Evolutionary conservation across 2,888 invertebrate genomes (phyloP), one percentile per base, ranked within the genome.

Genomic region (Tenthredo distinguenda): DNA sequence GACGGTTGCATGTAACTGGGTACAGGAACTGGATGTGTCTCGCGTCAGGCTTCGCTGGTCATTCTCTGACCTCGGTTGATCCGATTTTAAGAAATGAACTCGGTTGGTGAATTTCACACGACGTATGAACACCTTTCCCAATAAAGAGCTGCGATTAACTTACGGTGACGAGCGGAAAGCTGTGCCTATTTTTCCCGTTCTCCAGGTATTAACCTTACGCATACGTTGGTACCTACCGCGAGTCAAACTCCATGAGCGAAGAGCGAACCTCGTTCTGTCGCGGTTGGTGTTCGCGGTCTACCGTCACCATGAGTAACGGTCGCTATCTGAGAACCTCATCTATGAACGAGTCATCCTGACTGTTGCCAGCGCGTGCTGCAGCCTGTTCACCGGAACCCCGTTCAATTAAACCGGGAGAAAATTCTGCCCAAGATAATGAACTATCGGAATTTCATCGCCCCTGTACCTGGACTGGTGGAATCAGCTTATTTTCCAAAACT

Each of bases 301-400:
- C 55, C 77, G 77, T 77, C 77, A 77, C 77, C 55, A 77, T 77
- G 55, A 77, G 77, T 77, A 77, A 77, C 77, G 47, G 72, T 40
- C 72, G 26, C 55, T 77, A 77, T 77, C 77, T 77, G 77, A 50
- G 77, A 50, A 50, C 55, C 26, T 77, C 77, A 77, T 77, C 77
- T 77, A 15, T 26, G 77, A 26, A 50, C 21, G 47, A 47, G 77
- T 77, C 77, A 55, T 77, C 77, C 31, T n/a, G 40, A 43, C 72
- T 37, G 72, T n/a, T 74, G 2, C 55, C 9, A 40, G 72, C 72
- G 72, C 72, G 72, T 43, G 72, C 72, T 68, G 34, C 68, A 26
- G 62, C 62, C 34, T 68, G 18, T 68, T 68, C 18, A 68, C 15
- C 68, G 15, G 7, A 68, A 68, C 31, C 31, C n/a, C 37, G 40